Evolutionary conservation across 2,888 invertebrate genomes (phyloP), one percentile per base, ranked within the genome.

Genomic region (Volucella inanis): DNA sequence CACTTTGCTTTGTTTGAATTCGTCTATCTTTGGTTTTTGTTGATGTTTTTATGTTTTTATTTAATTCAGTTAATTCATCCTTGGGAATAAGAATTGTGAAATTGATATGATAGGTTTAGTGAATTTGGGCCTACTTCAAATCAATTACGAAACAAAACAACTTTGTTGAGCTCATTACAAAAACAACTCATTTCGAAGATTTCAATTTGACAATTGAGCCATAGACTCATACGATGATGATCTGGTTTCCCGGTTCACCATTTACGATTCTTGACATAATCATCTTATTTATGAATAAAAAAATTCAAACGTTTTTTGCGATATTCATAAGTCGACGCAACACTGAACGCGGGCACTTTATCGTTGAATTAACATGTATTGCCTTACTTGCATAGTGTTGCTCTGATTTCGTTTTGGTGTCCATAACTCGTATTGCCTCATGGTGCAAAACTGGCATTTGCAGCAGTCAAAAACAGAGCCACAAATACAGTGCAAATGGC

Each of bases 1-100:
- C 80, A 76, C 85, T 85, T 77, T 67, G 67, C 68, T 81, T 72
- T 77, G 76, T 77, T 77, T 50, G 31, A 68, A 61, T 77, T 68
- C 59, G 71, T 65, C 76, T 54, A 65, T 31, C 6, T 4, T 50
- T 39, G 57, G 50, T 72, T 43, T 74, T 79, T 80, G 75, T 80
- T 80, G 67, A 67, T 85, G 67, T 71, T 71, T 76, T 67, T 75
- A 67, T 85, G 67, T 71, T 71, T 76, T 67, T 75, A 61, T 38
- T 31, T 38, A 41, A 50, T 70, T 55, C 12, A 12, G 54, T 67
- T 67, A 47, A 38, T 55, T 54, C 57, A 74, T 78, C 68, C 74
- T 64, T 70, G 22, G 64, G 59, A 79, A 47, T 59, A 45, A 50
- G 12, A 68, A 59, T 6, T 59, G 67, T 65, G 67, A 67, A 52